phyloP scores from a whole-genome alignment of 2,113 vertebrate genomes.

The Tyto alba region DNA sequence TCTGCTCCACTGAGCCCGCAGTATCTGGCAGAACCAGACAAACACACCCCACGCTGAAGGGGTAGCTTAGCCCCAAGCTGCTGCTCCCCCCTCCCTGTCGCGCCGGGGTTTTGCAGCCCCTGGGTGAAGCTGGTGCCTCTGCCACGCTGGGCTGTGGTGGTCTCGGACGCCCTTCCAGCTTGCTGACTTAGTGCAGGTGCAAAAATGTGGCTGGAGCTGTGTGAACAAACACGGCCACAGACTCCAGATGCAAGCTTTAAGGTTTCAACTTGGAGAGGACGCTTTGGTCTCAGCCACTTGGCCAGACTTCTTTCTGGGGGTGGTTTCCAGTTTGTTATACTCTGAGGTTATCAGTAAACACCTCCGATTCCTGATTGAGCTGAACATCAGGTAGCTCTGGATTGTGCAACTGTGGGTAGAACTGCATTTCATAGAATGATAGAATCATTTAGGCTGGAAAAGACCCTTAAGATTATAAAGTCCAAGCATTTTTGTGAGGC shows the following conservation, averaged over 20 bases:
- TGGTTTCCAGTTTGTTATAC: neutral
- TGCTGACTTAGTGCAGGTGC: neutral
- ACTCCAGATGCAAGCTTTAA: accelerated
- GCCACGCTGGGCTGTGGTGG: no score
- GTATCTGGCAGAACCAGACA: neutral
- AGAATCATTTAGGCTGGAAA: neutral
- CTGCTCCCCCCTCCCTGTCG: neutral
- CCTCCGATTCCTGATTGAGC: neutral
- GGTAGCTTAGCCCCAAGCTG: neutral
- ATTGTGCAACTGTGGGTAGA: neutral
- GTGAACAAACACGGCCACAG: accelerated
- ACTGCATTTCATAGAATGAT: accelerated
- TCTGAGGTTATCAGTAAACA: neutral
- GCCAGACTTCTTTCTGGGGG: neutral
- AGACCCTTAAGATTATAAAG: neutral
- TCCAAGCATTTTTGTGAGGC: neutral
- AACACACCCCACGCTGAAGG: neutral
- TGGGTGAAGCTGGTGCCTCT: neutral
- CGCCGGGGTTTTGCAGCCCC: neutral
- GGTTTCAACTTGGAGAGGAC: neutral
- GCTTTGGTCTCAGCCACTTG: neutral
- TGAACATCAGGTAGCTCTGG: neutral
- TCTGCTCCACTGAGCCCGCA: neutral
- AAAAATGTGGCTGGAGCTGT: neutral
- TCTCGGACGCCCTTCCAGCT: accelerated